Evolutionary conservation across 2,113 vertebrate genomes (phyloP), one percentile per base, ranked within the genome.

Genomic region (Carettochelys insculpta): DNA sequence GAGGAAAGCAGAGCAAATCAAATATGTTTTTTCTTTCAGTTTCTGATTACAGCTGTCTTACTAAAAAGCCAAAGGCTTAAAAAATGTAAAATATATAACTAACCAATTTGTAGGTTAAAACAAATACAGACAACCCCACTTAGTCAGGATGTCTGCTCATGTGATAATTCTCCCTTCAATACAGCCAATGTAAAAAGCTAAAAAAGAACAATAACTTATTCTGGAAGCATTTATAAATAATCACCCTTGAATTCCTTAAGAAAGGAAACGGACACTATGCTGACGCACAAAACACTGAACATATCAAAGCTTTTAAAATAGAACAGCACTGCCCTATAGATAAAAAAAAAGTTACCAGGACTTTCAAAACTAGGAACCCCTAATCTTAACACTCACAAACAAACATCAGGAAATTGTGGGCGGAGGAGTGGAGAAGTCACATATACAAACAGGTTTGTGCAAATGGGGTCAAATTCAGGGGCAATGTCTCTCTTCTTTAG

Each of bases 171-270:
- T 97, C 97, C 96, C 96, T 96, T 97, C 96, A 98, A 94, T 94
- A 90, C 94, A 97, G 95, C 89, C 96, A 96, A 96, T 97, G 94
- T 95, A 96, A 97, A n/a, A 97, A 96, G 95, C 96, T 95, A 90
- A 94, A 96, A 96, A 96, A 97, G 95, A 98, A 98, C 98, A 98
- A 98, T 98, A 97, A 98, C 92, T 88, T 96, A 93, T 90, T 98
- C 97, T 96, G 95, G 82, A 95, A 97, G 97, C 97, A 97, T 97
- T 98, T 98, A 98, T 98, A 98, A 98, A 99, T 98, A 98, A 98
- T 98, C 96, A 95, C 97, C 97, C 97, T 95, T 98, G 97, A 98
- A 98, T 98, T 98, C 98, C 98, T 98, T 96, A 97, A 97, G 97
- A 98, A 98, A 98, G 98, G 98, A 99, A 99, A 98, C 97, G 97